Conservation (phyloP, 2,888 invertebrate genomes). For the Omphaloscelis lunosa region DNA sequence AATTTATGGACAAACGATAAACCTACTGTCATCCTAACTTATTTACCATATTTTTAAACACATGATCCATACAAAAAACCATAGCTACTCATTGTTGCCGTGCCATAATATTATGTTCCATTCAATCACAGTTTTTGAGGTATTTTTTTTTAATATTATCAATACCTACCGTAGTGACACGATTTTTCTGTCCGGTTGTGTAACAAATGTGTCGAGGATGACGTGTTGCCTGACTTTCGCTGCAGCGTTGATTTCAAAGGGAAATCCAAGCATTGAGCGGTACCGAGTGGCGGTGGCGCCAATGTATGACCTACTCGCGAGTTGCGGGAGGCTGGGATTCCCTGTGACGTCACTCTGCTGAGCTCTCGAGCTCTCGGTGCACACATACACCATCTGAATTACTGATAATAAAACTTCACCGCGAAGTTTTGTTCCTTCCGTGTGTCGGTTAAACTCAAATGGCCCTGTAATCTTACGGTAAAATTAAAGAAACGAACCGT, state of each 20-base stretch:
- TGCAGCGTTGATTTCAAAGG: slow-evolving; percentile 72
- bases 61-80: background rate
- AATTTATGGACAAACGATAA: background rate
- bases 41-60: background rate
- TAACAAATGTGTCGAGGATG: slow-evolving; percentile 82
- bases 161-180: slow-evolving; percentile 74
- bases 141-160: slow-evolving; percentile 37
- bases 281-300: slow-evolving; percentile 32
- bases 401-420: slow-evolving; percentile 30
- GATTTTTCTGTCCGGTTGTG: slow-evolving; percentile 81
- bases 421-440: background rate
- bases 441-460: background rate
- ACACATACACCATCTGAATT: slow-evolving; percentile 10
- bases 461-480: background rate
- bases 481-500: too few species aligned
- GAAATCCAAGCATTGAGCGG: slow-evolving; percentile 78
- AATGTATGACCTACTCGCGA: slow-evolving; percentile 59
- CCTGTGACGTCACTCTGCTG: slow-evolving; percentile 71
- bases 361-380: slow-evolving; percentile 16
- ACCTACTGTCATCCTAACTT: background rate
- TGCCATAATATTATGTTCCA: slow-evolving; percentile 21
- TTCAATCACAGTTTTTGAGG: slow-evolving; percentile 34
- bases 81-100: slow-evolving; percentile 12
- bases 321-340: slow-evolving; percentile 74
- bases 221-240: slow-evolving; percentile 85